These are phyloP conservation scores for Trisateles emortualis DNA, from an alignment of 2,888 invertebrate species.

Conservation along the genomic window DNA sequence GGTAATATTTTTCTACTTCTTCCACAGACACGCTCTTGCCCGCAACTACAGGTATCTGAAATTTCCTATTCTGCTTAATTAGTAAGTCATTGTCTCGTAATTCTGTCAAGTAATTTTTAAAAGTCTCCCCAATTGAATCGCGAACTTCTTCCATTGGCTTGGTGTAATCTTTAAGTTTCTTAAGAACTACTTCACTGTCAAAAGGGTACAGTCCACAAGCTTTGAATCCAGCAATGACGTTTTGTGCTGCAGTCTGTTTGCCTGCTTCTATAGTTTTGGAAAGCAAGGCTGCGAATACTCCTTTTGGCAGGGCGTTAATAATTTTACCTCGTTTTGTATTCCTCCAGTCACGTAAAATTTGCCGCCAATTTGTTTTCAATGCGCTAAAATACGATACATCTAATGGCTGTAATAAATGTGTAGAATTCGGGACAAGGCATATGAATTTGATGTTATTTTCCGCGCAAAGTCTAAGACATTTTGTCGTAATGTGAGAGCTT, in stretches of 20 bases:
- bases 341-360: slow-evolving; percentile 26
- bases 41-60: slow-evolving; percentile 32
- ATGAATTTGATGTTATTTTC: slow-evolving; percentile 30
- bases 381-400: slow-evolving; percentile 34
- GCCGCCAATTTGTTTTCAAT: slow-evolving; percentile 26
- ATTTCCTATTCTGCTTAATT: slow-evolving; percentile 27
- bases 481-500: slow-evolving; percentile 24
- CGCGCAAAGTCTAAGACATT: slow-evolving; percentile 23
- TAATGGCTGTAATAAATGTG: slow-evolving; percentile 29
- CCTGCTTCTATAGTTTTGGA: slow-evolving; percentile 21
- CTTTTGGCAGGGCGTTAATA: slow-evolving; percentile 25
- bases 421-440: slow-evolving; percentile 28
- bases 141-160: slow-evolving; percentile 8
- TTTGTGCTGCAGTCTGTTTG: slow-evolving; percentile 27
- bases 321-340: slow-evolving; percentile 26
- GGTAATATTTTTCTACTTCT: slow-evolving; percentile 30
- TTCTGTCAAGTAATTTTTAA: slow-evolving; percentile 29
- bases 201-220: slow-evolving; percentile 33
- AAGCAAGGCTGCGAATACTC: slow-evolving; percentile 27
- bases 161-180: slow-evolving; percentile 9
- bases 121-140: slow-evolving; percentile 27
- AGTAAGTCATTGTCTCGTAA: slow-evolving; percentile 25
- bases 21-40: slow-evolving; percentile 31
- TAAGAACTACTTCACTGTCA: slow-evolving; percentile 8
- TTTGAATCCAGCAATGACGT: slow-evolving; percentile 34